Base-by-base conservation (phyloP, 2,888 invertebrate species). In the Pherbina coryleti region DNA sequence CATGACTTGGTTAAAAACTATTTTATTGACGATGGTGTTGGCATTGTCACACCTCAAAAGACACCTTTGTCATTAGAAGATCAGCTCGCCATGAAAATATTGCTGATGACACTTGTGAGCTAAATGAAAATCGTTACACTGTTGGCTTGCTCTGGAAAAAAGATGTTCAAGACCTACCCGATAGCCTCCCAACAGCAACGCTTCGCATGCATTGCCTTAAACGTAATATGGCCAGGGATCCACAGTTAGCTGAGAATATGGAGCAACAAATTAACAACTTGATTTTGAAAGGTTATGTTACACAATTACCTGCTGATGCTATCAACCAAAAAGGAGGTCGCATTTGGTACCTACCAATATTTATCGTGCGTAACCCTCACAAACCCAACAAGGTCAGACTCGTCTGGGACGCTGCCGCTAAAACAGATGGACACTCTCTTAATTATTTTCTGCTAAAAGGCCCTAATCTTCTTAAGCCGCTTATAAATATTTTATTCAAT, bases 281-380 rank as follows among this genome's bases (percentile, higher is more conserved):
- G 11, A 31, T 79, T 34, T 62, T 70, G 2, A 69, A 78, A 0
- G 79, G 78, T 3, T 79, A 79, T 76, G 79, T 76, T 37, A 74
- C 78, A 8, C 37, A 34, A 8, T 19, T 31, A 11, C 34, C 66
- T 37, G 19, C 4, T 37, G 34, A 66, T 5, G 14, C 34, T 19
- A 14, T n/a, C 17, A 19, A 44, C 9, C 7, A 66, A 34, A 3
- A 34, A 19, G 37, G 66, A 66, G 34, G 17, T 1, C 31, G 19
- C 2, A 17, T 66, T 17, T 70, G 70, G 70, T 70, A 70, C n/a
- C 28, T 55, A 53, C 70, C 70, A 17, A 70, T 31, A 14, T 70
- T 53, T 28, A 53, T 53, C 3, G 53, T 70, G 3, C 17, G 28
- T 1, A 70, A 70, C 49, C 55, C 70, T 7, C 51, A 70, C 49